Conservation (phyloP, 2,888 invertebrate genomes). For the Globia sparganii region DNA sequence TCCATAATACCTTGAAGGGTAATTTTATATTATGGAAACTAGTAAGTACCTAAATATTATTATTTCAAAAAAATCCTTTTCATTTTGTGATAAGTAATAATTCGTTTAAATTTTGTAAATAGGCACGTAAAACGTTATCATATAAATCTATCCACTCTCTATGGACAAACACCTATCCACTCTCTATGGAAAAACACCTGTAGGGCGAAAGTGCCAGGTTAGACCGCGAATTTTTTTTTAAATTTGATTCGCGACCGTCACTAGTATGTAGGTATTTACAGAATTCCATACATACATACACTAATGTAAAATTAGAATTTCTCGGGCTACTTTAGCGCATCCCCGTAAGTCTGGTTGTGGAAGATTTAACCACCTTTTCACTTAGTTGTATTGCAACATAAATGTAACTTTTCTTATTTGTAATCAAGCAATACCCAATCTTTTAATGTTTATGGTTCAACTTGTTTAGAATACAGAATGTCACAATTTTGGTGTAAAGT, state of each 20-base stretch:
- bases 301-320: background rate
- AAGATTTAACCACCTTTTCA: background rate
- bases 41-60: background rate
- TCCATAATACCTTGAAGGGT: slow-evolving; percentile 50
- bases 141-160: background rate
- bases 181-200: background rate
- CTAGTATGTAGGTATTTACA: too few species aligned
- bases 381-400: background rate
- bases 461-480: slow-evolving; percentile 27
- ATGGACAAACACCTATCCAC: background rate
- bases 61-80: background rate
- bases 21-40: slow-evolving; percentile 58
- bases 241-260: background rate
- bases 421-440: background rate
- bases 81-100: background rate
- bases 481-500: slow-evolving; percentile 46
- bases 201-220: background rate
- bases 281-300: background rate
- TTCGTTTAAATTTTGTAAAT: slow-evolving; percentile 19
- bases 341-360: too few species aligned
- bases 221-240: background rate
- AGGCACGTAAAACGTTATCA: background rate
- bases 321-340: too few species aligned
- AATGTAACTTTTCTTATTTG: background rate
- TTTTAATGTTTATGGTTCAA: background rate